Base-by-base conservation (phyloP, 2,113 vertebrate genomes). In the Bubo bubo region DNA sequence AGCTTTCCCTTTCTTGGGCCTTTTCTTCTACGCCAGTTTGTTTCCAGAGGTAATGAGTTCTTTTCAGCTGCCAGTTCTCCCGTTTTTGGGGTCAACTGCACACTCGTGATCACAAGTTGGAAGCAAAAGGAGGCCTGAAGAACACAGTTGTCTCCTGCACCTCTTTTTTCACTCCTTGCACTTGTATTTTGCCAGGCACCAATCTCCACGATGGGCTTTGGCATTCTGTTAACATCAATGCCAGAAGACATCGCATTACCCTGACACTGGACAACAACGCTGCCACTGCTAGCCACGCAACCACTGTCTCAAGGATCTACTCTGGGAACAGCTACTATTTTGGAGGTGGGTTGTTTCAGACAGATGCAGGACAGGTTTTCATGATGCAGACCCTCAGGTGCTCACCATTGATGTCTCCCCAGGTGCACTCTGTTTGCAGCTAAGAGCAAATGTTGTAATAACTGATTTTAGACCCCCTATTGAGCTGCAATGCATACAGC, bases 131-230 rank as follows among this genome's bases (percentile, higher is more conserved):
- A 55, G 13, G 9, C 49, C 68, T 85, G 66, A 91, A 52, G 68
- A 92, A 8, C 8, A 20, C 23, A 24, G 4, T 67, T 43, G 22
- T 23, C 14, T 88, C 55, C 47, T 77, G 49, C 19, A 41, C 1
- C 2, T 39, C 13, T 34, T 43, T 60, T 67, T 90, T 88, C 50
- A 91, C 41, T 32, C 34, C 88, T 59, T 14, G 18, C 95, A 32
- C 72, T 34, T 91, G 15, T 90, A 79, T 84, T 64, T 92, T 95
- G 92, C 67, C 87, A 99, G 99, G 99, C 90, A 98, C 97, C 77
- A 96, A 82, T 79, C 98, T 99, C 83, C 99, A 98, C 4, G 99
- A 99, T 12, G 99, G 99, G 8, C 97, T 99, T 79, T 99, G 99
- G 99, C 99, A 99, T 97, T 98, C 98, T 0, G 98, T 99, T 71